A percentile compares a stretch with the other conserved stretches of the same genome.
These are phyloP conservation scores for Pelecanus crispus DNA, from an alignment of 2,113 vertebrate genomes.

Conservation along the genomic window DNA sequence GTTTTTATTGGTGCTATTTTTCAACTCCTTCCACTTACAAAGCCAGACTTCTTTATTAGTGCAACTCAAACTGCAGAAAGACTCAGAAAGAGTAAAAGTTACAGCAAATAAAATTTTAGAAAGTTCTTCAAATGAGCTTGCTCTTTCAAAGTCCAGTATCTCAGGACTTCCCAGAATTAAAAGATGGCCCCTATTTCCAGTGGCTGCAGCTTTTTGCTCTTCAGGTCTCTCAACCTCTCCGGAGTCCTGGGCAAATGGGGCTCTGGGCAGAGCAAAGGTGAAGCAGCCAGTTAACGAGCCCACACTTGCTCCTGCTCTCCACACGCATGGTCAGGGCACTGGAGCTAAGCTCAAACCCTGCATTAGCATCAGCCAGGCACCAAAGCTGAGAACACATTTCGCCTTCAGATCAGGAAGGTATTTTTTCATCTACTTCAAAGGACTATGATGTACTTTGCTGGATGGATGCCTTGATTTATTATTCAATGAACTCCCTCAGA, in stretches of 20 bases:
- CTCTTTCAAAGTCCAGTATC: not conserved
- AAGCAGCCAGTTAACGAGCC: not conserved
- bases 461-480: constrained; percentile 29
- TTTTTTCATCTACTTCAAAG: constrained; percentile 17
- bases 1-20: constrained; percentile 23
- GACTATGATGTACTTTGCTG: not conserved
- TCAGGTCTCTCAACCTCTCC: not conserved
- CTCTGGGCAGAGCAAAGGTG: not conserved
- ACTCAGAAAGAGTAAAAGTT: not conserved
- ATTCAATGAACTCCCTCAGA: not conserved
- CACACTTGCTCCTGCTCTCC: not conserved
- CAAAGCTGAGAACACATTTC: not conserved
- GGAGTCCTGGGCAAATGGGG: not conserved
- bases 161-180: not conserved
- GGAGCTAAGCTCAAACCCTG: not conserved
- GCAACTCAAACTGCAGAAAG: not conserved
- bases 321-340: not conserved
- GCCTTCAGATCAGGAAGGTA: not conserved
- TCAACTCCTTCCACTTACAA: not conserved
- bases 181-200: not conserved
- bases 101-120: not conserved
- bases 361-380: not conserved
- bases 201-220: not conserved
- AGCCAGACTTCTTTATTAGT: not conserved
- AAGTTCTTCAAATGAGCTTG: not conserved